phyloP scores from a whole-genome alignment of 2,888 invertebrate genomes.

The Antheraea yamamai region DNA sequence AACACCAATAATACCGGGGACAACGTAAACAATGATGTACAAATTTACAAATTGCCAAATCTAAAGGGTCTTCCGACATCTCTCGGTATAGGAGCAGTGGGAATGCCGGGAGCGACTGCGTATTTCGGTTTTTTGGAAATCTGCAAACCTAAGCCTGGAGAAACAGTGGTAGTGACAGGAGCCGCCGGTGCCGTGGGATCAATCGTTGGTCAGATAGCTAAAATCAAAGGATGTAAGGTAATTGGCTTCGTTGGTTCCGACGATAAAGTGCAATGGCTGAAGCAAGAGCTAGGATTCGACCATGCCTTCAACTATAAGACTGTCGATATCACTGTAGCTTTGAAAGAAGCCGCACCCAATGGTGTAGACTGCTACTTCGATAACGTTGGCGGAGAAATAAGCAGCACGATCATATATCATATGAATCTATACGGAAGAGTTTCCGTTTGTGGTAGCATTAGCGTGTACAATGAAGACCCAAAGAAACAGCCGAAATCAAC shows the following conservation, averaged over 20 bases:
- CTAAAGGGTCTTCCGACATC: conserved; percentile 79
- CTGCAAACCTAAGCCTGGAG: conserved; percentile 86
- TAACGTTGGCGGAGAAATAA: conserved; percentile 87
- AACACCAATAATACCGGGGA: conserved; percentile 31
- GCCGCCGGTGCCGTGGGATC: conserved; percentile 90
- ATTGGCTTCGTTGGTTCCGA: conserved; percentile 88
- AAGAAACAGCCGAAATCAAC: conserved; percentile 51
- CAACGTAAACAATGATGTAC: conserved; percentile 30
- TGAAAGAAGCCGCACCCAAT: conserved; percentile 84
- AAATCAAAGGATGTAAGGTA: conserved; percentile 83
- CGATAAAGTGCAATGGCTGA: conserved; percentile 86
- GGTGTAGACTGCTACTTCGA: conserved; percentile 90
- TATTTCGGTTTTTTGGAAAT: conserved; percentile 88
- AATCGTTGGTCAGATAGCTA: conserved; percentile 88
- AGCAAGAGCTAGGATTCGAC: conserved; percentile 85
- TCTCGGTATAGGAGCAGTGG: conserved; percentile 83
- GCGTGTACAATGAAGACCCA: conserved; percentile 56
- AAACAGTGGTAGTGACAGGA: conserved; percentile 86
- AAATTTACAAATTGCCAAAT: conserved; percentile 74
- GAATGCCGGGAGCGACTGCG: conserved; percentile 88
- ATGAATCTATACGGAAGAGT: conserved; percentile 84
- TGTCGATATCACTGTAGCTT: conserved; percentile 71
- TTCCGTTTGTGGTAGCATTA: conserved; percentile 72
- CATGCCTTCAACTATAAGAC: conserved; percentile 88
- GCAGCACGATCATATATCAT: conserved; percentile 79